Percentiles rank a stretch among this genome's conserved stretches.
These are phyloP conservation scores for Epinephelus moara DNA, from an alignment of 2,113 vertebrate species.

Conservation along the genomic window DNA sequence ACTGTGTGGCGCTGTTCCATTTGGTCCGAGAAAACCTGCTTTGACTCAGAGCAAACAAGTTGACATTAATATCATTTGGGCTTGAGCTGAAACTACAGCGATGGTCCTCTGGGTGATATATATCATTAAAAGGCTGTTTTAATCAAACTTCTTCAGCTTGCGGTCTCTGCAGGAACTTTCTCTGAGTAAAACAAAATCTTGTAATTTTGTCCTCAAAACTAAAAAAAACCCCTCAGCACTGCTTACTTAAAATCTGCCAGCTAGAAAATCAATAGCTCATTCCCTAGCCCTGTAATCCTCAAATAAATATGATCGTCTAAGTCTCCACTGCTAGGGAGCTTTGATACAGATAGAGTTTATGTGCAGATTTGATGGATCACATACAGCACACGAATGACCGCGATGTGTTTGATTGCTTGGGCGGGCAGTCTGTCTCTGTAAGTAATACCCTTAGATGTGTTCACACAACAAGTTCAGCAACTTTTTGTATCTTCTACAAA, in stretches of 20 bases:
- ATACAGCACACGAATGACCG: slow-evolving; percentile 12
- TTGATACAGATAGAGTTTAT: slow-evolving; percentile 44
- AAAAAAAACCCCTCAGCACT: slow-evolving; percentile 26
- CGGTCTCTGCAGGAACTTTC: slow-evolving; percentile 18
- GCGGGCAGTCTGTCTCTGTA: not conserved
- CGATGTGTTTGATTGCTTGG: slow-evolving; percentile 20
- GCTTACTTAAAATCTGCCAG: slow-evolving; percentile 46
- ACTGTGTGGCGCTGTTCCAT: slow-evolving; percentile 17
- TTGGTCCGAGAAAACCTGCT: slow-evolving; percentile 36
- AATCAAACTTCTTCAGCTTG: slow-evolving; percentile 2
- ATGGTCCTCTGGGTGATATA: slow-evolving; percentile 19
- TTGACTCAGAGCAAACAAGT: slow-evolving; percentile 30
- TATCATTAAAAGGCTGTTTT: slow-evolving; percentile 9
- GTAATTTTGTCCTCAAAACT: slow-evolving; percentile 59
- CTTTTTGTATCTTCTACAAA: slow-evolving; percentile 34
- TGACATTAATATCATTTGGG: slow-evolving; percentile 33
- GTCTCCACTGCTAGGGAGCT: slow-evolving; percentile 38
- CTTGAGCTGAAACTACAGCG: slow-evolving; percentile 9
- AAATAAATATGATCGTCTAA: slow-evolving; percentile 65
- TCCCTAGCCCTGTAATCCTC: slow-evolving; percentile 56
- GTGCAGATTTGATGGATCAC: slow-evolving; percentile 60
- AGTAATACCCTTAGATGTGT: slow-evolving; percentile 9
- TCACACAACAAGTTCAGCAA: slow-evolving; percentile 35
- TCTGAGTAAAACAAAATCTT: slow-evolving; percentile 19
- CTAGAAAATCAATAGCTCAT: slow-evolving; percentile 76